These are phyloP conservation scores for Phortica variegata DNA, from an alignment of 1,140 invertebrate species.

Conservation along the genomic window DNA sequence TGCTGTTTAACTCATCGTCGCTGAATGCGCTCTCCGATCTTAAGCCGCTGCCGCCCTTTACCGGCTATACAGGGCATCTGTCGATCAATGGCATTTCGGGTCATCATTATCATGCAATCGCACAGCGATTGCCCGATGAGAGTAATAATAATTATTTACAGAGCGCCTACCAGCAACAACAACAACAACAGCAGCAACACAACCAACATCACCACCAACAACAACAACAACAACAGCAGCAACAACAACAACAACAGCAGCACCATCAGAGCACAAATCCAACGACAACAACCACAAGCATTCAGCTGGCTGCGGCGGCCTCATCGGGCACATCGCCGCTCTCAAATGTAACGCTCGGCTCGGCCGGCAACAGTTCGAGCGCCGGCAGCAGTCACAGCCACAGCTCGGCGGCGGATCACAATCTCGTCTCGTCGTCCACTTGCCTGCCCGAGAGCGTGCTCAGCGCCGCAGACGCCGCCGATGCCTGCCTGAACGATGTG, in stretches of 20 bases:
- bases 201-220: slow-evolving; percentile 22
- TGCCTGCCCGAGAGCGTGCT: slow-evolving; percentile 62
- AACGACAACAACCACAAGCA: slow-evolving; percentile 42
- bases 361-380: slow-evolving; percentile 7
- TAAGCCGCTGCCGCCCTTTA: slow-evolving; percentile 84
- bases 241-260: slow-evolving; percentile 27
- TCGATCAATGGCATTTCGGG: slow-evolving; percentile 82
- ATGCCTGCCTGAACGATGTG: slow-evolving; percentile 51
- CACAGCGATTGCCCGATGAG: slow-evolving; percentile 67
- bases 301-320: slow-evolving; percentile 14
- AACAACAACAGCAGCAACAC: slow-evolving; percentile 13
- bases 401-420: slow-evolving; percentile 60
- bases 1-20: slow-evolving; percentile 63
- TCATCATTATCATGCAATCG: slow-evolving; percentile 83
- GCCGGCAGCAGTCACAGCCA: slow-evolving; percentile 13
- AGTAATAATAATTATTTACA: slow-evolving; percentile 69
- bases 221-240: slow-evolving; percentile 58
- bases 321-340: neutral
- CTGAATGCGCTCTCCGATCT: slow-evolving; percentile 72
- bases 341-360: no score
- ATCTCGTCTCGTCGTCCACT: slow-evolving; percentile 69
- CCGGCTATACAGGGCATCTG: slow-evolving; percentile 77
- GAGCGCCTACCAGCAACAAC: slow-evolving; percentile 59
- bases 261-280: slow-evolving; percentile 22
- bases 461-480: slow-evolving; percentile 43